Evolutionary conservation across 2,113 vertebrate species (phyloP), one percentile per base, ranked within the genome.

Genomic region (Antennarius striatus): DNA sequence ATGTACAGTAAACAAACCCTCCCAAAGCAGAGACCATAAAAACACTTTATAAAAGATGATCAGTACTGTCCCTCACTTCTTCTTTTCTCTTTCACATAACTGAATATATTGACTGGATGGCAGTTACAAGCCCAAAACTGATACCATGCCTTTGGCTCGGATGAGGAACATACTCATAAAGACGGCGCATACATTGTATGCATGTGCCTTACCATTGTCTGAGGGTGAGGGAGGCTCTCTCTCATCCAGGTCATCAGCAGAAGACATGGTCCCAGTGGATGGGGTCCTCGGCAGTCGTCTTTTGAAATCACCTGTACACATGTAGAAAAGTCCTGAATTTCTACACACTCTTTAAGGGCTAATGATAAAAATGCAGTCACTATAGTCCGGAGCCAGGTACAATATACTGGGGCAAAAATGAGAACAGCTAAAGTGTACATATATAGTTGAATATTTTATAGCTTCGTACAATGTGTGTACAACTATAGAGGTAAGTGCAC

Each of bases 201-300:
- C 10, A 22, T 3, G 32, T 36, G 1, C 51, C 77, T 63, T 15
- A 98, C 98, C 97, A 66, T 95, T 95, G 82, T 98, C 96, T 76
- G 93, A 96, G 62, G 95, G 96, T 17, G 96, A 97, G 0, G 94
- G 95, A 11, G 93, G 95, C 60, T 98, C 96, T 79, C 96, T 92
- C 71, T 99, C 97, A 83, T 99, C 96, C n/a, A 99, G 91, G 86
- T 99, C 98, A 68, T 99, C 97, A 4, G 96, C 96, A 68, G 98
- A 99, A 51, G 97, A 99, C 96, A 99, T 98, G 12, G 97, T 99
- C 56, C 98, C 98, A 36, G 96, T 98, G 69, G 98, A 99, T 8
- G 98, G 96, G 55, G 98, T 99, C 81, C 97, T 93, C 39, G 95
- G 96, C 73, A 99, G 93, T 57, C 95, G 93, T 22, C 96, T 92